A percentile compares a stretch with the other conserved stretches of the same genome.
These are phyloP conservation scores for Drosophila demipolita DNA, from an alignment of 2,888 invertebrate species.

Conservation along the genomic window DNA sequence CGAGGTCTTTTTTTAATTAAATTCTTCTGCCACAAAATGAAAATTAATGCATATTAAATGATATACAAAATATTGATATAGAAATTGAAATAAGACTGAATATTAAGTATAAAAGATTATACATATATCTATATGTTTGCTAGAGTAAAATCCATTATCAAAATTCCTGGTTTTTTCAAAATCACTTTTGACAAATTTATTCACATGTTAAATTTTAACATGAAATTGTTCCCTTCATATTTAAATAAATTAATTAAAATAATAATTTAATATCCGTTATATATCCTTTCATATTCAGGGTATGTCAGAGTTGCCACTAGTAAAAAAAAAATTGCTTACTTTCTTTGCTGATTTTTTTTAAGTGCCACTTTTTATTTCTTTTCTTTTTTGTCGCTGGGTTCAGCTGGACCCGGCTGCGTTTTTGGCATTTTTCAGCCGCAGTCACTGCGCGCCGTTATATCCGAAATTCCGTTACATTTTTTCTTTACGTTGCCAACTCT, in stretches of 20 bases:
- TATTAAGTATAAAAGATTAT: background rate
- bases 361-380: background rate
- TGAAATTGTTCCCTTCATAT: too few species aligned
- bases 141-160: too few species aligned
- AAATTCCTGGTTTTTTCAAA: too few species aligned
- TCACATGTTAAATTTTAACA: too few species aligned
- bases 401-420: slow-evolving; percentile 42
- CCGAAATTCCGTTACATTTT: slow-evolving; percentile 60
- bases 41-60: background rate
- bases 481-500: slow-evolving; percentile 34
- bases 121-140: too few species aligned
- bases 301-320: slow-evolving; percentile 3
- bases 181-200: too few species aligned
- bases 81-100: background rate
- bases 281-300: background rate
- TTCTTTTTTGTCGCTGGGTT: slow-evolving; percentile 24
- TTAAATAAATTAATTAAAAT: too few species aligned
- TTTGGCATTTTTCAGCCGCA: slow-evolving; percentile 60
- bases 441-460: slow-evolving; percentile 27
- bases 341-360: slow-evolving; percentile 4
- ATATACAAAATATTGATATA: background rate
- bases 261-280: too few species aligned
- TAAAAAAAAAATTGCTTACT: background rate
- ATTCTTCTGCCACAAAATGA: background rate
- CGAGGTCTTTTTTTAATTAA: too few species aligned